These are phyloP conservation scores for Chloroclysta siterata DNA, from an alignment of 2,888 invertebrate genomes.

Conservation along the genomic window DNA sequence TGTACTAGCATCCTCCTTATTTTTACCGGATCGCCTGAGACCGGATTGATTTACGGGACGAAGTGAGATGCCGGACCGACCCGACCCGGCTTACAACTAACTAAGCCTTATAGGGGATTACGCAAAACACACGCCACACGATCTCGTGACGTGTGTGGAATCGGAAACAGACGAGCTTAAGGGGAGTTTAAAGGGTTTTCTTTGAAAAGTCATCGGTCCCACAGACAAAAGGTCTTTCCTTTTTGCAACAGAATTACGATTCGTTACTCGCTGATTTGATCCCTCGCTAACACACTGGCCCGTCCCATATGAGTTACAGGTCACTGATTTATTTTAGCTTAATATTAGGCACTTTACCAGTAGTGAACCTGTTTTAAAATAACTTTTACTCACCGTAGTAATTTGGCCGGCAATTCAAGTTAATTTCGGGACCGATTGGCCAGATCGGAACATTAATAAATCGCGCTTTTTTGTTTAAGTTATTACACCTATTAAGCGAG, in stretches of 20 bases:
- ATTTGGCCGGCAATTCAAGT: slow-evolving; percentile 34
- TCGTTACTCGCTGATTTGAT: background rate
- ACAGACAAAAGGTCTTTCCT: slow-evolving; percentile 1
- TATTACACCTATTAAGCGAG: slow-evolving; percentile 82
- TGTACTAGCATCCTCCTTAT: slow-evolving; percentile 32
- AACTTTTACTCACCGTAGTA: slow-evolving; percentile 29
- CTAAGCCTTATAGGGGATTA: slow-evolving; percentile 77
- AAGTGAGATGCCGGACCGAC: slow-evolving; percentile 68
- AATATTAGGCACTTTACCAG: slow-evolving; percentile 1
- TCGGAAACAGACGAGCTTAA: slow-evolving; percentile 56
- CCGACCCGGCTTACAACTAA: slow-evolving; percentile 72
- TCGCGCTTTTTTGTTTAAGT: slow-evolving; percentile 77
- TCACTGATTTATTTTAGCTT: slow-evolving; percentile 2
- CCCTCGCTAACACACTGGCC: background rate
- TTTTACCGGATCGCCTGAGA: slow-evolving; percentile 53
- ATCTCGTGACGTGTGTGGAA: slow-evolving; percentile 70
- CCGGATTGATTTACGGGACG: slow-evolving; percentile 79
- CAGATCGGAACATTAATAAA: slow-evolving; percentile 63
- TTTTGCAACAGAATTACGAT: background rate
- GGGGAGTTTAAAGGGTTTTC: slow-evolving; percentile 28
- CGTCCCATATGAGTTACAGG: background rate
- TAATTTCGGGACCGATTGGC: slow-evolving; percentile 46
- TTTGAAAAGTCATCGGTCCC: slow-evolving; percentile 22
- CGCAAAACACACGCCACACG: slow-evolving; percentile 73
- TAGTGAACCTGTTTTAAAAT: slow-evolving; percentile 23